A percentile compares a stretch with the other conserved stretches of the same genome.
phyloP scores from a whole-genome alignment of 2,113 vertebrate species.

The Calyptommatus sinebrachiatus region DNA sequence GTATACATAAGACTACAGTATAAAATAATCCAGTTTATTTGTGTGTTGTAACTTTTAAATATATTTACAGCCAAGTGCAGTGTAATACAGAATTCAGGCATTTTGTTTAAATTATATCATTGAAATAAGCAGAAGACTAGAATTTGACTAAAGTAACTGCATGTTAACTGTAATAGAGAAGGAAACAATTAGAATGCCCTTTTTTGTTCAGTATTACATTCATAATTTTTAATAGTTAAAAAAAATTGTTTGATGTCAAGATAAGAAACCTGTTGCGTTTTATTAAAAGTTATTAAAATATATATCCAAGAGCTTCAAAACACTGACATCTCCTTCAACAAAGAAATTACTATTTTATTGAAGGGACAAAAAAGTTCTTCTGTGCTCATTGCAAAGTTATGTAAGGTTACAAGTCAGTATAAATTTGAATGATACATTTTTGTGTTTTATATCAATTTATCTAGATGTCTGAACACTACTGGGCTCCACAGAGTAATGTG shows the following conservation, averaged over 20 bases:
- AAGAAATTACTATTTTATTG: background rate
- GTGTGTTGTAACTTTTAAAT: background rate
- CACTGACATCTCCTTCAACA: too few species aligned
- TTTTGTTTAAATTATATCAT: background rate
- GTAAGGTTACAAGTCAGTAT: background rate
- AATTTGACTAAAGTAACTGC: background rate
- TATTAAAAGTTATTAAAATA: background rate
- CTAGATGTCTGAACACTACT: slow-evolving; percentile 99
- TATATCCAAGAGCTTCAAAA: background rate
- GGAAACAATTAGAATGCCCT: background rate
- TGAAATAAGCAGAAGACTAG: background rate
- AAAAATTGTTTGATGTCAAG: too few species aligned
- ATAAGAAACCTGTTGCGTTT: background rate
- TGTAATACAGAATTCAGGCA: background rate
- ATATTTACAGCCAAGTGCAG: background rate
- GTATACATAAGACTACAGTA: background rate
- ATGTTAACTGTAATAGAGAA: background rate
- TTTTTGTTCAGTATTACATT: background rate
- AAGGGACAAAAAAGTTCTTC: background rate
- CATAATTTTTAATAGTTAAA: background rate
- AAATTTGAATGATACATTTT: background rate
- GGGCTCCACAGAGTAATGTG: slow-evolving; percentile 96
- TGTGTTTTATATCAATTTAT: slow-evolving; percentile 18
- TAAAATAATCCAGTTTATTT: background rate
- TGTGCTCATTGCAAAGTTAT: background rate